Conservation (phyloP, 2,888 invertebrate species). For the Spisula subtruncata region DNA sequence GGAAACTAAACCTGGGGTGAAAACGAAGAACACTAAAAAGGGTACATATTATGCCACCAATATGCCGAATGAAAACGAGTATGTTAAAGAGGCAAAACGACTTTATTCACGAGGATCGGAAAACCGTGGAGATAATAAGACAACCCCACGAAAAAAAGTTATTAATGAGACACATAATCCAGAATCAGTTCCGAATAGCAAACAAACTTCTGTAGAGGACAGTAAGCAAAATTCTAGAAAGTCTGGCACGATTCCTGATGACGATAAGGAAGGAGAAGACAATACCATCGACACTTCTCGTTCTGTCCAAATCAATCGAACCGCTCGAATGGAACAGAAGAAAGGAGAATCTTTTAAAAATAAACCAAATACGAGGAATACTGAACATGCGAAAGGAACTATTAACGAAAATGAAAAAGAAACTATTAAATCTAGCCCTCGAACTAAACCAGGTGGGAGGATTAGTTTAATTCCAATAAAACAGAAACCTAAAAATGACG, state of each 20-base stretch:
- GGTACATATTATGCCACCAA: constrained; percentile 32
- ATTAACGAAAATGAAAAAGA: not conserved
- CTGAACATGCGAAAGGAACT: not conserved
- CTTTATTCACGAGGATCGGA: constrained; percentile 51
- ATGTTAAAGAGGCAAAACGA: constrained; percentile 55
- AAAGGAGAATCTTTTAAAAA: not conserved
- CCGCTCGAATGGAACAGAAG: not conserved
- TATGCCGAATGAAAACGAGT: constrained; percentile 50
- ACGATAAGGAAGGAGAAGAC: not conserved
- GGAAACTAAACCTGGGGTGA: not conserved
- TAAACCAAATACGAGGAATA: not conserved
- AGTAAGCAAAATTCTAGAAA: not conserved
- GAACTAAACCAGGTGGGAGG: not conserved
- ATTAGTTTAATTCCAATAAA: not conserved
- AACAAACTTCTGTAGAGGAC: not conserved
- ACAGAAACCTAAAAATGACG: not conserved
- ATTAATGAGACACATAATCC: not conserved
- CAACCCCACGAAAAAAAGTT: not conserved
- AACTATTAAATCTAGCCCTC: not conserved
- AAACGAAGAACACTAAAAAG: not conserved
- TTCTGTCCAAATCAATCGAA: not conserved
- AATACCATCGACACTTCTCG: not conserved
- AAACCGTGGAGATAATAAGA: not conserved
- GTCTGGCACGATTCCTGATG: not conserved
- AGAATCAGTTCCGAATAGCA: not conserved